Conservation (phyloP, 1,140 invertebrate species). For the Hycleus cichorii region DNA sequence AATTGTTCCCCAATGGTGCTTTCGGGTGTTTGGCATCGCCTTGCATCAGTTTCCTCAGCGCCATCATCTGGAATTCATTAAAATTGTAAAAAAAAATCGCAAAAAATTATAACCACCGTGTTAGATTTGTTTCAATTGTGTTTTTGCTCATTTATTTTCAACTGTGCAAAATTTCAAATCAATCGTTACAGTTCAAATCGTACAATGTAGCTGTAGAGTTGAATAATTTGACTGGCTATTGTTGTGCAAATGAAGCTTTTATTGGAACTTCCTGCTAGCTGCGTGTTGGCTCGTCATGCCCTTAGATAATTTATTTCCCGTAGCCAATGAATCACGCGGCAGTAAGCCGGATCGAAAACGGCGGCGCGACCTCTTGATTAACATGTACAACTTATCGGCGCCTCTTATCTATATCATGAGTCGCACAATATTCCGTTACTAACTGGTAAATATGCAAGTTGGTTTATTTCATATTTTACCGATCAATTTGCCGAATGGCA, state of each 20-base stretch:
- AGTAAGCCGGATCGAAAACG: neutral
- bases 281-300: constrained; percentile 23
- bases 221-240: constrained; percentile 28
- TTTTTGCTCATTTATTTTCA: neutral
- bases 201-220: constrained; percentile 23
- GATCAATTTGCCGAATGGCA: constrained; percentile 8
- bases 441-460: constrained; percentile 4
- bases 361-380: constrained; percentile 19
- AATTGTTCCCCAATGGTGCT: constrained; percentile 88
- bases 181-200: constrained; percentile 21
- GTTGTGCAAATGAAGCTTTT: constrained; percentile 19
- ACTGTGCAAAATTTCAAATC: constrained; percentile 23
- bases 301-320: constrained; percentile 34
- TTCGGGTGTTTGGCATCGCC: constrained; percentile 77
- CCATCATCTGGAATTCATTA: constrained; percentile 61
- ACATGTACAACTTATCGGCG: constrained; percentile 23
- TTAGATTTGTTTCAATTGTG: neutral
- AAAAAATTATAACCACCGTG: too few relatives aligned
- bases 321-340: constrained; percentile 21
- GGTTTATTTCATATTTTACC: neutral
- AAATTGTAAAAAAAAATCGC: neutral
- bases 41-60: constrained; percentile 76
- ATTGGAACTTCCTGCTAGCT: constrained; percentile 17
- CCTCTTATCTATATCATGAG: constrained; percentile 20
- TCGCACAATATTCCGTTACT: neutral